A percentile compares a stretch with the other conserved stretches of the same genome.
phyloP scores from a whole-genome alignment of 2,797 vertebrate species.

The Sebastes iracundus region DNA sequence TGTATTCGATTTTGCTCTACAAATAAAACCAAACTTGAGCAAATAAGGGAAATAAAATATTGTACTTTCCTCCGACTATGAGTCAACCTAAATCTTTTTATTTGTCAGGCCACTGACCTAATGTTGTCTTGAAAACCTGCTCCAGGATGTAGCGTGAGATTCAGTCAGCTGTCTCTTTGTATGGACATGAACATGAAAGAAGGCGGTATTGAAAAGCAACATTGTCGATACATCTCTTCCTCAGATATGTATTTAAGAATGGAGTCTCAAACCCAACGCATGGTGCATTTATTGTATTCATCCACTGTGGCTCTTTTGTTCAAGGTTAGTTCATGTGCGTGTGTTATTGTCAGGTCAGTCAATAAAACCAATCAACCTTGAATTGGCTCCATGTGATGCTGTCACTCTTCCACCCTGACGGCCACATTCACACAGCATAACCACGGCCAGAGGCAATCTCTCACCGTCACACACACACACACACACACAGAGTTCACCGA shows the following conservation, averaged over 20 bases:
- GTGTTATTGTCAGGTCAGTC: conserved; percentile 53
- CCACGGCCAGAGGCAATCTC: conserved; percentile 21
- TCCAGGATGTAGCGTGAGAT: background rate
- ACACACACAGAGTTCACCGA: background rate
- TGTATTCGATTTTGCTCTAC: background rate
- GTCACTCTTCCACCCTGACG: conserved; percentile 2
- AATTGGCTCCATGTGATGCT: conserved; percentile 9
- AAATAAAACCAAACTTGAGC: background rate
- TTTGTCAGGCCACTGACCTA: background rate
- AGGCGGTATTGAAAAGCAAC: background rate
- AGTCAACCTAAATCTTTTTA: background rate
- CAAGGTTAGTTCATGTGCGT: conserved; percentile 31
- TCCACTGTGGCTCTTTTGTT: background rate
- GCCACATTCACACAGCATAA: conserved; percentile 8
- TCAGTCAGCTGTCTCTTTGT: background rate
- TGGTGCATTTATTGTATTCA: background rate
- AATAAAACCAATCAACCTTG: conserved; percentile 53
- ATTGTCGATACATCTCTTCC: background rate
- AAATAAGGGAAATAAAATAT: background rate
- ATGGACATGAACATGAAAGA: background rate
- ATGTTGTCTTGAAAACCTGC: background rate
- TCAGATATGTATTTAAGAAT: background rate
- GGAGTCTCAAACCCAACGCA: background rate
- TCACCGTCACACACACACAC: background rate
- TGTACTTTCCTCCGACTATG: background rate